Conservation (phyloP, 2,113 vertebrate species). For the Sander lucioperca region DNA sequence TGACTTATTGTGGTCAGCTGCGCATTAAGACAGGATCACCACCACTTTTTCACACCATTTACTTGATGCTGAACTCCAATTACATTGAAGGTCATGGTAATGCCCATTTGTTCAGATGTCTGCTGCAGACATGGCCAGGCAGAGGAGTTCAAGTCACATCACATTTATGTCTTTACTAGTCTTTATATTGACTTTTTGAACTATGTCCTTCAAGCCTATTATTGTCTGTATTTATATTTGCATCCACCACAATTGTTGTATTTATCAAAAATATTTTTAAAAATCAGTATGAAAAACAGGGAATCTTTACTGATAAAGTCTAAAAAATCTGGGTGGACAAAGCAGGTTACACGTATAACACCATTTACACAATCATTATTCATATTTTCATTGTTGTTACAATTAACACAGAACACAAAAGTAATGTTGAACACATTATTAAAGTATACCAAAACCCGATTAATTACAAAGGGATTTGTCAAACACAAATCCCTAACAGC, state of each 20-base stretch:
- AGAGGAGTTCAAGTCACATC: neutral
- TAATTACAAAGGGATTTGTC: neutral
- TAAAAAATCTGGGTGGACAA: neutral
- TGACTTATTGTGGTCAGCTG: conserved; percentile 76
- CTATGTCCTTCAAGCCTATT: neutral
- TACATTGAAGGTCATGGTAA: conserved; percentile 63
- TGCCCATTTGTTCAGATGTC: conserved; percentile 38
- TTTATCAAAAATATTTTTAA: neutral
- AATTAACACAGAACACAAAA: neutral
- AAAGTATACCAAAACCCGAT: neutral
- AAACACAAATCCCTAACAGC: neutral
- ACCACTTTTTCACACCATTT: conserved; percentile 71
- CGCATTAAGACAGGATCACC: conserved; percentile 65
- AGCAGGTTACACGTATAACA: neutral
- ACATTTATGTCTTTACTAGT: neutral
- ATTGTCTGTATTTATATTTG: neutral
- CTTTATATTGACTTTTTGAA: conserved; percentile 4
- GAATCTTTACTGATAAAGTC: no score
- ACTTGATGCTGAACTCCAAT: conserved; percentile 70
- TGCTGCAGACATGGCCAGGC: neutral
- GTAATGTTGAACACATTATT: neutral
- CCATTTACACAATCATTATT: neutral
- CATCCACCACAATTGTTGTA: neutral
- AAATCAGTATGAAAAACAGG: neutral
- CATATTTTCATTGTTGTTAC: neutral